Evolutionary conservation across 2,113 vertebrate species (phyloP), one percentile per base, ranked within the genome.

Genomic region (Ptilorrhoa leucosticta): DNA sequence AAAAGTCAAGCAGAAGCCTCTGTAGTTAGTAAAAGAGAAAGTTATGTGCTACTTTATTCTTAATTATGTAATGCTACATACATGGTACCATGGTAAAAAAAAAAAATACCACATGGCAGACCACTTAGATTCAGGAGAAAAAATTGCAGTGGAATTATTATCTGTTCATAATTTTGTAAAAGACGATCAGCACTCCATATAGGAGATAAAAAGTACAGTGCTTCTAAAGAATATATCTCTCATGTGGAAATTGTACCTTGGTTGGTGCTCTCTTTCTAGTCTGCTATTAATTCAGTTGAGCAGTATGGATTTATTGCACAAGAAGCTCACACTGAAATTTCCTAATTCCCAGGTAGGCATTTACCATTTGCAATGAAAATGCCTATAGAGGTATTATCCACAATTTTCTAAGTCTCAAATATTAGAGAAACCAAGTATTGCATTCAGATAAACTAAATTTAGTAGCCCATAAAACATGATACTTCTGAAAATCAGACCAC

Each of bases 241-340:
- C 9, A 10, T 2, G 12, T 30, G 44, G 54, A 61, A 77, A 50
- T 19, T 1, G 0, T 57, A 18, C n/a, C 31, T 63, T 31, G 4
- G 14, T 11, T 54, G 39, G 5, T 2, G 2, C 9, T 65, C 4
- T 54, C 39, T 42, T 77, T 78, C 20, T 21, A 40, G 20, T 42
- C 56, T 35, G n/a, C 17, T 51, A 1, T 51, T 56, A 56, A 71
- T 85, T 79, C 44, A 82, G 30, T 28, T 54, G 44, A 45, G 14
- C 6, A 18, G 21, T 70, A 75, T 57, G 33, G n/a, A 53, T 85
- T 69, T 87, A 33, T 15, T 73, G 30, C 13, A 40, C 33, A 37
- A 66, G 71, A 54, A 47, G 18, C 20, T 42, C 60, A 28, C 0
- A 0, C 20, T 42, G 33, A 42, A 58, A 79, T 23, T 51, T 83